Evolutionary conservation across 2,888 invertebrate species (phyloP).

Genomic region (Psylliodes chrysocephalus): DNA sequence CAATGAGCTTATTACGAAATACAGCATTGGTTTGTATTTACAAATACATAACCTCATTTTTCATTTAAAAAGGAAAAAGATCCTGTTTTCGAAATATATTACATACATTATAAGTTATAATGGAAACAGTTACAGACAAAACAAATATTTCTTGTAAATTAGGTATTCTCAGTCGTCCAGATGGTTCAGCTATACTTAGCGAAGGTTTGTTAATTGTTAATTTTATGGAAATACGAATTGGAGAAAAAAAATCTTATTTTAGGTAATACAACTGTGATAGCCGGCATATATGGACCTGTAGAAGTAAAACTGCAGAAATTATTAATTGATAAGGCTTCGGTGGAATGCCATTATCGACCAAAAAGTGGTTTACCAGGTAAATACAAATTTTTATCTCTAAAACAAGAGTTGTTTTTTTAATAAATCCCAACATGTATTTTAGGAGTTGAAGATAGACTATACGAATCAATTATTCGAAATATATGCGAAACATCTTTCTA

Average conservation of each 20-base stretch:
- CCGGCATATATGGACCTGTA: conserved; percentile 84
- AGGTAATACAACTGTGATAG: conserved; percentile 83
- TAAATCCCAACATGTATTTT: no score
- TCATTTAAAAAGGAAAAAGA: no score
- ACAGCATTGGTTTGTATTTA: no score
- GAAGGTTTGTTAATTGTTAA: conserved; percentile 69
- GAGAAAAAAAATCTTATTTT: conserved; percentile 51
- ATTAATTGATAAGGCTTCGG: conserved; percentile 79
- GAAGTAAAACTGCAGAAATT: conserved; percentile 82
- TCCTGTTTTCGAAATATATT: no score
- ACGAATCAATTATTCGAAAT: conserved; percentile 79
- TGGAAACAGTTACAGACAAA: not conserved
- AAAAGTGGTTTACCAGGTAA: conserved; percentile 78
- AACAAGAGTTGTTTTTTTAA: not conserved
- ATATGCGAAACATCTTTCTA: conserved; percentile 81
- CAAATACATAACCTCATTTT: no score
- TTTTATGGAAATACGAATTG: not conserved
- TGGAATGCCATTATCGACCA: conserved; percentile 82
- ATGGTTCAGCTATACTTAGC: conserved; percentile 81
- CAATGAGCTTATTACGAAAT: no score
- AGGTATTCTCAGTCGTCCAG: conserved; percentile 77
- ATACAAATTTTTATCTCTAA: not conserved
- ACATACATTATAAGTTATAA: no score
- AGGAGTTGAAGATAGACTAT: conserved; percentile 76
- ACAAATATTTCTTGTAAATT: conserved; percentile 65